Conservation (phyloP, 2,888 invertebrate genomes). For the Embidobia sp. region DNA sequence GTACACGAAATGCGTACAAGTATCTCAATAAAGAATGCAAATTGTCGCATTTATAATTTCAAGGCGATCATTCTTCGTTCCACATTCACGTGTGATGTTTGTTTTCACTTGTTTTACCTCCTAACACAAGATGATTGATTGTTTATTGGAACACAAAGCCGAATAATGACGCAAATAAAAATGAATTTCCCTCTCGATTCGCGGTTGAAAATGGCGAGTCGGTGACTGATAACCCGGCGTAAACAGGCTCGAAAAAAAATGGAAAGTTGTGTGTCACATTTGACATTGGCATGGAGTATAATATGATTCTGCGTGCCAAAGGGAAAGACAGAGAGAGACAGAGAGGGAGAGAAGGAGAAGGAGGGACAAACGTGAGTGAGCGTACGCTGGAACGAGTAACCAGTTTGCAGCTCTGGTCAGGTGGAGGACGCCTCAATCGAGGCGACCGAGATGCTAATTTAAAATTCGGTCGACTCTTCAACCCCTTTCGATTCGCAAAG, state of each 20-base stretch:
- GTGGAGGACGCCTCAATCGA: constrained; percentile 59
- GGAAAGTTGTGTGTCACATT: constrained; percentile 53
- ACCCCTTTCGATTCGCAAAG: not conserved
- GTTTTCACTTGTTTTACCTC: no score
- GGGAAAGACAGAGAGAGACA: no score
- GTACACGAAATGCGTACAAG: no score
- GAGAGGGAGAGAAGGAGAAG: no score
- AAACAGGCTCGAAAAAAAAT: constrained; percentile 45
- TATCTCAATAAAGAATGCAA: no score
- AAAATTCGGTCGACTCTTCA: constrained; percentile 45
- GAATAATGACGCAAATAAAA: not conserved
- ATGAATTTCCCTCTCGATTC: constrained; percentile 3
- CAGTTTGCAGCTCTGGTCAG: constrained; percentile 59
- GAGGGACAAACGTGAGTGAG: constrained; percentile 41
- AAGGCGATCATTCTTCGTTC: no score
- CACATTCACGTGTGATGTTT: no score
- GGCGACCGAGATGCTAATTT: constrained; percentile 32
- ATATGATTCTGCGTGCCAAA: constrained; percentile 44
- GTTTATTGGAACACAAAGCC: no score
- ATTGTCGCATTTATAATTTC: no score
- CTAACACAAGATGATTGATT: no score
- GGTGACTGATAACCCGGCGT: constrained; percentile 5
- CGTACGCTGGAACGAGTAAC: constrained; percentile 55
- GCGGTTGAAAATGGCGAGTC: not conserved
- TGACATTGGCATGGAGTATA: constrained; percentile 51